Base-by-base conservation (phyloP, 2,113 vertebrate genomes). In the Lates calcarifer region DNA sequence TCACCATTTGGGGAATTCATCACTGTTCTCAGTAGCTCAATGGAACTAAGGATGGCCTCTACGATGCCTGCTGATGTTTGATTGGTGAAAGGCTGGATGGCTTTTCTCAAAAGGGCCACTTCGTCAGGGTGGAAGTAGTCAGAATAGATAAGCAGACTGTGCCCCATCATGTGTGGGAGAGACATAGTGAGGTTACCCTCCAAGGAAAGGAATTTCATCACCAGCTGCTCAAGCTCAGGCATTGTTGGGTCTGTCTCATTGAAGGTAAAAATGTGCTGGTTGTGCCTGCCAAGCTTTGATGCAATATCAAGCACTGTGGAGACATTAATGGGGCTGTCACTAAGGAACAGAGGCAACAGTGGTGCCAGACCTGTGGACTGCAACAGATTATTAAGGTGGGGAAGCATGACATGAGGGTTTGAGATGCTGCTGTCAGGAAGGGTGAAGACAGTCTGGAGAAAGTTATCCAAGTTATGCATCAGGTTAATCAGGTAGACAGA, bases 191-290 rank as follows among this genome's bases (percentile, higher is more conserved):
- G 84, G 51, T 89, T 91, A 6, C 81, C 70, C 20, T 90, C 86
- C n/a, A 86, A 28, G 37, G 91, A 90, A n/a, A 94, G 82, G 35
- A 94, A 91, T 9, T 76, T 22, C 57, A 68, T 77, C 3, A 91
- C 76, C 55, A 93, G 28, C 20, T 6, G 5, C 41, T 94, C 93
- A 66, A 95, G 63, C 35, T 91, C 63, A 14, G 83, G 67, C 80
- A 91, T 51, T n/a, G 90, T 70, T 26, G 81, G 78, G 28, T 91
- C 88, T 2, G 89, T 85, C 51, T 89, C 77, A 49, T 88, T 85
- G 35, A 93, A 87, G 24, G 77, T 86, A 33, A 94, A 86, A n/a
- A 92, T 69, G 55, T 86, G 10, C 60, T 93, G 91, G 74, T 90
- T 94, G 68, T 79, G 56, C 65, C 70, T 87, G 47, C 79, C 77